Conservation (phyloP, 1,140 invertebrate genomes). For the Tyrophagus putrescentiae region DNA sequence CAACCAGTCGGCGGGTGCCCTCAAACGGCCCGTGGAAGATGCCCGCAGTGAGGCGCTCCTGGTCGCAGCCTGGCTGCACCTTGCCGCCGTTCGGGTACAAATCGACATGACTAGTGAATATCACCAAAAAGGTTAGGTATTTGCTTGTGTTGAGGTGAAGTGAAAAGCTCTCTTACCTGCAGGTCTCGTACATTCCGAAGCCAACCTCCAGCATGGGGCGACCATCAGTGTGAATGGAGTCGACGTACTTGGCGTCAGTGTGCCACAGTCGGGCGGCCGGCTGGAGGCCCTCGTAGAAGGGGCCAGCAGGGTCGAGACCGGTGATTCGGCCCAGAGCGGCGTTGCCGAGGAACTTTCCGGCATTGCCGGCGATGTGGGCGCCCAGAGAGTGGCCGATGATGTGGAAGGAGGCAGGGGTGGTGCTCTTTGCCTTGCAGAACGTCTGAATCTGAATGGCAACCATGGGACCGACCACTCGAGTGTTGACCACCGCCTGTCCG, state of each 20-base stretch:
- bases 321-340: slow-evolving; percentile 34
- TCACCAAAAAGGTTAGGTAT: slow-evolving; percentile 42
- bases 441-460: slow-evolving; percentile 29
- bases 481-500: slow-evolving; percentile 31
- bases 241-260: slow-evolving; percentile 40
- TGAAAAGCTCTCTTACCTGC: too few species aligned
- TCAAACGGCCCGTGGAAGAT: slow-evolving; percentile 33
- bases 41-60: slow-evolving; percentile 5
- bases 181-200: background rate
- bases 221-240: slow-evolving; percentile 51
- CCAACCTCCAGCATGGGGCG: slow-evolving; percentile 36
- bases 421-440: background rate
- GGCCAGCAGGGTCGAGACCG: slow-evolving; percentile 69
- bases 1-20: slow-evolving; percentile 56
- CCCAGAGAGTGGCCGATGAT: slow-evolving; percentile 38
- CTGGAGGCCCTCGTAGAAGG: background rate
- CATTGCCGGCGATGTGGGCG: slow-evolving; percentile 36
- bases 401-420: slow-evolving; percentile 27
- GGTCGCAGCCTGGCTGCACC: slow-evolving; percentile 56
- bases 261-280: background rate
- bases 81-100: slow-evolving; percentile 56
- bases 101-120: slow-evolving; percentile 50
- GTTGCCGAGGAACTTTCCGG: slow-evolving; percentile 29
- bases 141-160: too few species aligned
- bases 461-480: slow-evolving; percentile 32